A percentile compares a stretch with the other conserved stretches of the same genome.
Conservation (phyloP, 2,888 invertebrate species). For the Scrobipalpa atriplicella region DNA sequence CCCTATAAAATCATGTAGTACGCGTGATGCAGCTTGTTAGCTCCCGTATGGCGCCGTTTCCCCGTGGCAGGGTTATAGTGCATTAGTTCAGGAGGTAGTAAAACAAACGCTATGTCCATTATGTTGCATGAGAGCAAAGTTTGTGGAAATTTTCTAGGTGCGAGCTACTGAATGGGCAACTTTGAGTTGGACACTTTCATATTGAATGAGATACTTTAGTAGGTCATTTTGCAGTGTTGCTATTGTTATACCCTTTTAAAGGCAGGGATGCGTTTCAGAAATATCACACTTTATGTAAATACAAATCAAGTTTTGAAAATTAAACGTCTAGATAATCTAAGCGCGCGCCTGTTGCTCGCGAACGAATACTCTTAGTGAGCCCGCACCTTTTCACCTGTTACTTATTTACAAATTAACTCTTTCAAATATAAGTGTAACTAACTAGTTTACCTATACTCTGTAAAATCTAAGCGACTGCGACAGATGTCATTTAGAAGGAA, state of each 20-base stretch:
- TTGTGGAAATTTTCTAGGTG: slow-evolving; percentile 33
- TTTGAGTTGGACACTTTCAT: slow-evolving; percentile 23
- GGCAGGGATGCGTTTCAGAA: no score
- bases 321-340: no score
- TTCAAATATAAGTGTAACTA: no score
- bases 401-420: no score
- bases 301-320: no score
- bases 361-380: no score
- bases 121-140: slow-evolving; percentile 30
- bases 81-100: slow-evolving; percentile 43
- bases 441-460: no score
- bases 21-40: slow-evolving; percentile 40
- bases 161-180: slow-evolving; percentile 41
- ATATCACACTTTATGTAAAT: no score
- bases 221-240: not conserved
- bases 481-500: no score
- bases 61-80: slow-evolving; percentile 36
- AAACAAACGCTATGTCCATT: slow-evolving; percentile 42
- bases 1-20: slow-evolving; percentile 39
- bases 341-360: no score
- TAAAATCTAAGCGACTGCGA: no score
- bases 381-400: no score
- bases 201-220: not conserved
- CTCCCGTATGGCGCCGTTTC: slow-evolving; percentile 30
- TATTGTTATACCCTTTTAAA: slow-evolving; percentile 28